Base-by-base conservation (phyloP, 1,140 invertebrate species). In the Cardiocondyla obscurior region DNA sequence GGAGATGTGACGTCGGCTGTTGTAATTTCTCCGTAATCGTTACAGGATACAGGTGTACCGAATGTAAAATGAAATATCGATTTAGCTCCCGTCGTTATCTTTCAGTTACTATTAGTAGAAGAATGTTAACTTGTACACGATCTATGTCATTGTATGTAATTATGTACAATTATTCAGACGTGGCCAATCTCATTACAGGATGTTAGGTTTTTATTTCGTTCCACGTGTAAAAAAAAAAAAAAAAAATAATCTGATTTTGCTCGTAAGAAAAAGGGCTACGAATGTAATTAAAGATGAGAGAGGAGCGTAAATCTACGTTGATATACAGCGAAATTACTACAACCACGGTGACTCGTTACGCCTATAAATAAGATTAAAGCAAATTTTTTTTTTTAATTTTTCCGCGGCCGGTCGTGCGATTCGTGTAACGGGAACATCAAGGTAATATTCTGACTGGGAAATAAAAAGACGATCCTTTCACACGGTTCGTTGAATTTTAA, bases 401-500 rank as follows among this genome's bases (percentile, higher is more conserved):
- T n/a, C n/a, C 64, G 58, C 28, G n/a, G 7, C 16, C 46, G 58
- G 82, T 87, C 36, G 28, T 30, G 36, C 22, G 6, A 33, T 30
- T 62, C 8, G 39, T 19, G 69, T 7, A 22, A 28, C 10, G 25
- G 19, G 69, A 84, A 49, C 36, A 28, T 14, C 6, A 46, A 49
- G 30, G 12, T n/a, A 8, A 67, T 73, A 58, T 76, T 73, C 44
- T 64, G 51, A 77, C 58, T 46, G 79, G 25, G 39, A n/a, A 77
- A 76, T 49, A 33, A 67, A 55, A 67, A 86, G 55, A 74, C 73
- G 67, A 87, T 73, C 44, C 44, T 25, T 51, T 64, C 16, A 33
- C 36, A 62, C 28, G 70, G 49, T 72, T 88, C 64, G 83, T 85
- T 88, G 86, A 85, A 88, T 88, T 85, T 88, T 83, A 89, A 84